These are phyloP conservation scores for Ciconia stormi DNA, from an alignment of 2,113 vertebrate species.

Conservation along the genomic window DNA sequence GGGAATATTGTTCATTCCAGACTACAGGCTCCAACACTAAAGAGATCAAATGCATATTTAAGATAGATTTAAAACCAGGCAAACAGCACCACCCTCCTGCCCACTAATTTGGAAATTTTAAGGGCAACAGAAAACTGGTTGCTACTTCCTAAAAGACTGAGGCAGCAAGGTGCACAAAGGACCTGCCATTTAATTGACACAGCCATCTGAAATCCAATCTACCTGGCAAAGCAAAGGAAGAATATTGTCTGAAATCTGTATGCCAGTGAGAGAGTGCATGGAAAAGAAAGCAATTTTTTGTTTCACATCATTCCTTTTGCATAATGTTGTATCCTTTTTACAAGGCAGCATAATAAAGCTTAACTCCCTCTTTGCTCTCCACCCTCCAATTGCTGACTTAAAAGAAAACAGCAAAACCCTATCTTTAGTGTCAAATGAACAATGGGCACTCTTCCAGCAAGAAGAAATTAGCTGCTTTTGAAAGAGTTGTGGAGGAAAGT, in stretches of 20 bases:
- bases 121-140: neutral
- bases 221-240: neutral
- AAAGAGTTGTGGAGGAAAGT: constrained; percentile 69
- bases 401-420: constrained; percentile 73
- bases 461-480: constrained; percentile 72
- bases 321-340: constrained; percentile 68
- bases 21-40: neutral
- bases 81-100: neutral
- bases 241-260: neutral
- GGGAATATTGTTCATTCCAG: neutral
- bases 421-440: constrained; percentile 74
- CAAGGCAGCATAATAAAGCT: constrained; percentile 69
- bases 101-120: neutral
- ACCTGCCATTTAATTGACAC: neutral
- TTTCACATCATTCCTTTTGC: constrained; percentile 69
- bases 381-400: constrained; percentile 61
- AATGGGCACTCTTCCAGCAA: constrained; percentile 67
- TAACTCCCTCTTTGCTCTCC: constrained; percentile 44
- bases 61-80: neutral
- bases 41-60: neutral
- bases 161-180: neutral
- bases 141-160: neutral
- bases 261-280: neutral
- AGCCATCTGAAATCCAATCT: neutral
- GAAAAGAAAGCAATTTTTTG: constrained; percentile 62